Base-by-base conservation (phyloP, 1,140 invertebrate genomes). In the Microvelia longipes region DNA sequence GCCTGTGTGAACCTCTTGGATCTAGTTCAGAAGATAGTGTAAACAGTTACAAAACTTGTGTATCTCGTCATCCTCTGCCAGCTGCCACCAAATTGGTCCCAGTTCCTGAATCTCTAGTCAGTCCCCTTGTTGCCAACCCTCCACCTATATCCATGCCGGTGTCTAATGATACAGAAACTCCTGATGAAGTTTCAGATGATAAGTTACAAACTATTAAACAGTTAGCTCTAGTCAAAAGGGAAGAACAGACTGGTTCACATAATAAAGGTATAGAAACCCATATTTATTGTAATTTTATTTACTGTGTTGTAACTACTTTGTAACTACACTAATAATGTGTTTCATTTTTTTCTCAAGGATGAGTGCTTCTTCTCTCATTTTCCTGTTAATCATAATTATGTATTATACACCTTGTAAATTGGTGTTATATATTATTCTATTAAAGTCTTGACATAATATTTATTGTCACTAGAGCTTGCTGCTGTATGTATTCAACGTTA, bases 401-500 rank as follows among this genome's bases (percentile, higher is more conserved):
- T n/a, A n/a, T n/a, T n/a, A n/a, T n/a, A n/a, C n/a, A n/a, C n/a
- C n/a, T n/a, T n/a, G n/a, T n/a, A n/a, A n/a, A n/a, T n/a, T n/a
- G n/a, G n/a, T n/a, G n/a, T n/a, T n/a, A n/a, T n/a, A n/a, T n/a
- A n/a, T n/a, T n/a, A n/a, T n/a, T n/a, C n/a, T n/a, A n/a, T n/a
- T n/a, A n/a, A n/a, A n/a, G n/a, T n/a, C n/a, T n/a, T n/a, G n/a
- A n/a, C n/a, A n/a, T n/a, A n/a, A n/a, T n/a, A n/a, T n/a, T n/a
- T n/a, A n/a, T n/a, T n/a, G n/a, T n/a, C n/a, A 78, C 77, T n/a
- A 80, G 81, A 83, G 73, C 79, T 79, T 72, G 86, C 91, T 28
- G 92, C 91, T 0, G 84, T 89, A 27, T 87, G 85, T 29, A 94
- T 96, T 76, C 93, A 95, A 80, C 88, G 88, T 77, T 85, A 90